Percentiles rank a stretch among this genome's conserved stretches.
phyloP scores from a whole-genome alignment of 2,888 invertebrate genomes.

The Acholoe squamosa region DNA sequence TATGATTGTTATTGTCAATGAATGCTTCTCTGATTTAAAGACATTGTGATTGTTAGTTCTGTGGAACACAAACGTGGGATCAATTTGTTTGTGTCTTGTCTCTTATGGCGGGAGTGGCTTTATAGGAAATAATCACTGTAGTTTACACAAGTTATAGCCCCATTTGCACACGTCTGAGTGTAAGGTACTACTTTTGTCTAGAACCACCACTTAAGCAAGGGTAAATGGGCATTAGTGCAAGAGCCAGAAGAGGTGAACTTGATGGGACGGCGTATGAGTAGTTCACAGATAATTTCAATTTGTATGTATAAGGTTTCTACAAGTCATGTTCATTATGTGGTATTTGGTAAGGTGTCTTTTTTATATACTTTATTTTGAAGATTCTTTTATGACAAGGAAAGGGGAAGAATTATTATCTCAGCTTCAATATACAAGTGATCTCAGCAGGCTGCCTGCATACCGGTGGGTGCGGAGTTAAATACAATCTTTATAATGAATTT shows the following conservation, averaged over 20 bases:
- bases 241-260: too few relatives aligned
- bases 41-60: slow-evolving; percentile 16
- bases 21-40: slow-evolving; percentile 18
- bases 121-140: neutral
- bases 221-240: too few relatives aligned
- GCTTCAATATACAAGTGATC: slow-evolving; percentile 18
- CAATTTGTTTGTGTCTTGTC: slow-evolving; percentile 32
- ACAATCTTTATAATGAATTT: neutral
- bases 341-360: too few relatives aligned
- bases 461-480: slow-evolving; percentile 45
- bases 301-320: too few relatives aligned
- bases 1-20: slow-evolving; percentile 52
- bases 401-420: neutral
- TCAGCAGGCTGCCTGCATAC: slow-evolving; percentile 30
- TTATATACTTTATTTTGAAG: too few relatives aligned
- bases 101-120: neutral
- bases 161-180: neutral
- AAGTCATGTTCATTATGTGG: too few relatives aligned
- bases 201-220: too few relatives aligned
- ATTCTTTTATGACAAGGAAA: too few relatives aligned
- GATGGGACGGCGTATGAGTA: too few relatives aligned
- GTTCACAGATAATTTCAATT: too few relatives aligned
- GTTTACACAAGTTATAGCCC: neutral
- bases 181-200: too few relatives aligned
- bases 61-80: neutral